Percentiles rank a stretch among this genome's conserved stretches.
Conservation (phyloP, 2,113 vertebrate genomes). For the Chloroceryle aenea region DNA sequence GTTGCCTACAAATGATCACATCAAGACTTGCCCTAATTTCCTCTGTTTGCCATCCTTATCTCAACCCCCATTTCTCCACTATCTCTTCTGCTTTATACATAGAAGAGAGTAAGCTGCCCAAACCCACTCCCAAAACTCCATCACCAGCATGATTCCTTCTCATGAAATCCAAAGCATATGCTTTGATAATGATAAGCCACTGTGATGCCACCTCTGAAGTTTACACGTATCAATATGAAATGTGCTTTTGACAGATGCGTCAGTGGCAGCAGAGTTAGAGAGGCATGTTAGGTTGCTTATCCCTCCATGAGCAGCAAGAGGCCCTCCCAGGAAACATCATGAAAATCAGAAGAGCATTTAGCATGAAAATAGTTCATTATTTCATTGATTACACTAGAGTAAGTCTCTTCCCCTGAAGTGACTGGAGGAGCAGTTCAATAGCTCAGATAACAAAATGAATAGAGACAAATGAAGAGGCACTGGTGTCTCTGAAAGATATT, state of each 20-base stretch:
- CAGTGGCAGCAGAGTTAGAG: neutral
- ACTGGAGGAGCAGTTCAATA: neutral
- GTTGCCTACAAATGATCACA: neutral
- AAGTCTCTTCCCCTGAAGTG: neutral
- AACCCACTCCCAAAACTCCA: neutral
- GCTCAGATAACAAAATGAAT: neutral
- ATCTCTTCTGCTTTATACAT: neutral
- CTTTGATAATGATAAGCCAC: neutral
- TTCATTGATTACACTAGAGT: neutral
- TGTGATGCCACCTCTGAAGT: neutral
- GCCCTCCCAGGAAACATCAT: neutral
- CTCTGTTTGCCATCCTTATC: neutral
- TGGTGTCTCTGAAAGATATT: neutral
- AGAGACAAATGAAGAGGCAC: neutral
- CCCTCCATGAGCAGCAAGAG: neutral
- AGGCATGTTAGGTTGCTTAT: neutral
- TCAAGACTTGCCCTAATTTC: neutral
- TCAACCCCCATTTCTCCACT: neutral
- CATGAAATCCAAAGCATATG: neutral
- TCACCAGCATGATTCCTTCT: fast-evolving
- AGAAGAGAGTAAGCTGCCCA: neutral
- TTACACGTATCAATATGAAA: fast-evolving
- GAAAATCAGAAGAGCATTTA: neutral
- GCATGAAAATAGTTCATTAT: neutral
- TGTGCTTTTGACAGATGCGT: neutral